phyloP scores from a whole-genome alignment of 2,888 invertebrate genomes.

The Catocala nupta region DNA sequence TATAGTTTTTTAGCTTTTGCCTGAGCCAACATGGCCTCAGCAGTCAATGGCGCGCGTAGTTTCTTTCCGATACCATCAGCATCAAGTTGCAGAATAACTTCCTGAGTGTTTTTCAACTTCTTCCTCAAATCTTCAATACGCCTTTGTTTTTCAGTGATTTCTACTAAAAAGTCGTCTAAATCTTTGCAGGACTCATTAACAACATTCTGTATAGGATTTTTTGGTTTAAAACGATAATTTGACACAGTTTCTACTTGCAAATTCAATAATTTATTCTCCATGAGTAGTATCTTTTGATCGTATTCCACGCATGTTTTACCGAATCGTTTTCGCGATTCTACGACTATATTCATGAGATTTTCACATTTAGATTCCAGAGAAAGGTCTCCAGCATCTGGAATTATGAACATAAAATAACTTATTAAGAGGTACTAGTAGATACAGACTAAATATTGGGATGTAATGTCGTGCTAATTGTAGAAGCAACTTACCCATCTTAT shows the following conservation, averaged over 20 bases:
- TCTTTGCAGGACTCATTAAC: constrained; percentile 62
- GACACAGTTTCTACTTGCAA: constrained; percentile 69
- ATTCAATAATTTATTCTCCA: constrained; percentile 75
- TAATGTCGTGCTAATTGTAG: too few relatives aligned
- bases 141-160: constrained; percentile 59
- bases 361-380: constrained; percentile 73
- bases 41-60: constrained; percentile 64
- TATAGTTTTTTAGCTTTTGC: constrained; percentile 60
- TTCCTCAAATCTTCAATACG: constrained; percentile 60
- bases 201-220: constrained; percentile 55
- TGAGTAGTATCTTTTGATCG: constrained; percentile 65
- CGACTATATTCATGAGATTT: constrained; percentile 77
- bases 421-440: too few relatives aligned
- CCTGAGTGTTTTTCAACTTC: constrained; percentile 65
- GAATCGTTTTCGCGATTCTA: constrained; percentile 79
- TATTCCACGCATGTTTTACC: constrained; percentile 76
- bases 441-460: background rate
- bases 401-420: too few relatives aligned
- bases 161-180: constrained; percentile 63
- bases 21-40: constrained; percentile 62
- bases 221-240: constrained; percentile 68
- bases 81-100: constrained; percentile 68
- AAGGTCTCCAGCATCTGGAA: constrained; percentile 63
- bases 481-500: constrained; percentile 9
- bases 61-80: constrained; percentile 63